Evolutionary conservation across 2,113 vertebrate genomes (phyloP).

Genomic region (Speoplatyrhinus poulsoni): DNA sequence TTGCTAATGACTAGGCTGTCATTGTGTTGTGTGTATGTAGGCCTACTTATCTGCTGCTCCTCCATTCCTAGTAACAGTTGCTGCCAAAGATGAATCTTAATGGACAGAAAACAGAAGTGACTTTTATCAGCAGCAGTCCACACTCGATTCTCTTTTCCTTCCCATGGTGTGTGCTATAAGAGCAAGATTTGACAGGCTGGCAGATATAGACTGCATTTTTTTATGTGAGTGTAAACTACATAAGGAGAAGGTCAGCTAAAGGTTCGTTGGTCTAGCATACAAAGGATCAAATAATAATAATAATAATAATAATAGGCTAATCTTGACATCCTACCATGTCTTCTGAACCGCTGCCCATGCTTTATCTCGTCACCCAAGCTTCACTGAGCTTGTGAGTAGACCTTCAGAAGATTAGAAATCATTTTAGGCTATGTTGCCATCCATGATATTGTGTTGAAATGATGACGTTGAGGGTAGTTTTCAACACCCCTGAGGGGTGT

Average conservation of each 20-base stretch:
- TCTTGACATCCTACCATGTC: not conserved
- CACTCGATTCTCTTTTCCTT: constrained; percentile 9
- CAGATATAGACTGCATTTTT: too few species aligned
- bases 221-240: too few species aligned
- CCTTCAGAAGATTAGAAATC: not conserved
- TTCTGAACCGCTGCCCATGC: not conserved
- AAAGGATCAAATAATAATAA: too few species aligned
- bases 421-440: too few species aligned
- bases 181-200: not conserved
- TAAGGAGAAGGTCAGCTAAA: too few species aligned
- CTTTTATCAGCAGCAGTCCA: constrained; percentile 54
- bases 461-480: not conserved
- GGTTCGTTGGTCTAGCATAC: too few species aligned
- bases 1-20: too few species aligned
- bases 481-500: not conserved
- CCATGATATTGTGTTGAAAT: too few species aligned
- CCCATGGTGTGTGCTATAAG: constrained; percentile 11
- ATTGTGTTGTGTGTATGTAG: too few species aligned
- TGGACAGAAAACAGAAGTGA: constrained; percentile 41
- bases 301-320: too few species aligned
- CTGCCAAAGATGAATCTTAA: constrained; percentile 35
- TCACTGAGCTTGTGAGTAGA: constrained; percentile 23
- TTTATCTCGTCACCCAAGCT: not conserved
- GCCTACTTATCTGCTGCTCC: constrained; percentile 20
- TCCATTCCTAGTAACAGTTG: constrained; percentile 22